Evolutionary conservation across 1,140 invertebrate genomes (phyloP).

Genomic region (Centruroides sculpturatus): DNA sequence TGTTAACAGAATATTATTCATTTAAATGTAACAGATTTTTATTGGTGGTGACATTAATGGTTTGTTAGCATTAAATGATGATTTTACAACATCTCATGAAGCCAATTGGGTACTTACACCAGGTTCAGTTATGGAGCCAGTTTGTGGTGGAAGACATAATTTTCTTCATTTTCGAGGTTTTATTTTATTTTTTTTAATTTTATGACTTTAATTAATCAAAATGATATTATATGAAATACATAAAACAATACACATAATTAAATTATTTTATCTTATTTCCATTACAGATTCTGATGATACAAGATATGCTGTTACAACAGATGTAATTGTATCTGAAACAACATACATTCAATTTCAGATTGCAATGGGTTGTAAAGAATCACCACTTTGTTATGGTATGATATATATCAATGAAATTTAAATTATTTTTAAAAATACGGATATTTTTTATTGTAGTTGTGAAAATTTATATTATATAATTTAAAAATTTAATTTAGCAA

Average conservation of each 20-base stretch:
- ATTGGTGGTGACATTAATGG: slow-evolving; percentile 30
- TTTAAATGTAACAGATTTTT: slow-evolving; percentile 23
- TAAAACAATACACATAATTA: too few relatives aligned
- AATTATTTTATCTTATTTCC: neutral
- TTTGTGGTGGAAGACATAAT: slow-evolving; percentile 25
- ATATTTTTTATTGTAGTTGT: too few relatives aligned
- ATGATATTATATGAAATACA: too few relatives aligned
- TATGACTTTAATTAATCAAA: neutral
- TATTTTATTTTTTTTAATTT: neutral
- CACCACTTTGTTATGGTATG: slow-evolving; percentile 28
- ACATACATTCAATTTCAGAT: slow-evolving; percentile 31
- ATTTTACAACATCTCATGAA: slow-evolving; percentile 21
- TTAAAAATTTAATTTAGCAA: too few relatives aligned
- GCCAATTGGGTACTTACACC: slow-evolving; percentile 27
- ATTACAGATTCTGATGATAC: slow-evolving; percentile 20
- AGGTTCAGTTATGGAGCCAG: slow-evolving; percentile 24
- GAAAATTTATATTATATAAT: too few relatives aligned
- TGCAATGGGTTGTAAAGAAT: slow-evolving; percentile 27
- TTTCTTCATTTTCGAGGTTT: slow-evolving; percentile 24
- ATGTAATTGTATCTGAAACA: slow-evolving; percentile 26
- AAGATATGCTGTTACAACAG: slow-evolving; percentile 32
- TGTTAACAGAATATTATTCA: neutral
- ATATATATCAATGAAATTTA: neutral
- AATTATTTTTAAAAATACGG: neutral
- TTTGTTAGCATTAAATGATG: slow-evolving; percentile 24